Conservation (phyloP, 2,113 vertebrate species). For the Phrynosoma blainvillii region DNA sequence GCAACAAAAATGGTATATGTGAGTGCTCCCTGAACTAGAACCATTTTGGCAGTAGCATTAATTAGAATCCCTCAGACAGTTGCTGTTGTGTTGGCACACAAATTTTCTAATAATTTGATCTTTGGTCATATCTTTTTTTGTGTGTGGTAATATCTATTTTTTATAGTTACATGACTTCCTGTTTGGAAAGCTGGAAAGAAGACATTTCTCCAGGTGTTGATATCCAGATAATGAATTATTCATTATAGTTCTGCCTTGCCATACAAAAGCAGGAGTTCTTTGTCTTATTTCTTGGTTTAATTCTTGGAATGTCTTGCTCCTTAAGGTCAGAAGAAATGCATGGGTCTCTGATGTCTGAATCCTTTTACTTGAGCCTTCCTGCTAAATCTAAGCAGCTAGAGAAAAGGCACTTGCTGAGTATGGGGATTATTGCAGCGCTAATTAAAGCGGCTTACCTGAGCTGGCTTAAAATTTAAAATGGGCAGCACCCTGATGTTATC, state of each 20-base stretch:
- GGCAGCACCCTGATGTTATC: too few species aligned
- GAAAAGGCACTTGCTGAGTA: too few species aligned
- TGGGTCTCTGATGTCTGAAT: neutral
- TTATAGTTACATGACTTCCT: neutral
- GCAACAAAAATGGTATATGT: neutral
- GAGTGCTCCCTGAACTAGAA: neutral
- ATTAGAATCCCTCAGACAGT: neutral
- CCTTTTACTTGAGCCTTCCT: neutral
- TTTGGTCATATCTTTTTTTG: neutral
- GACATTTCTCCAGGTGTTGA: neutral
- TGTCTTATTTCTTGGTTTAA: neutral
- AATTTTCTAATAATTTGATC: neutral
- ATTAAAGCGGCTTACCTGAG: too few species aligned
- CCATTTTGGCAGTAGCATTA: neutral
- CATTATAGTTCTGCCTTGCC: neutral
- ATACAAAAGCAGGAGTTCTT: neutral
- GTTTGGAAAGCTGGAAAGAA: neutral
- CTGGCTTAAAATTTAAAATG: too few species aligned
- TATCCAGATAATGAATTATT: neutral
- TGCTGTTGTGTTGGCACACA: neutral
- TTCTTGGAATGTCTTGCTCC: neutral
- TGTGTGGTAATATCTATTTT: neutral
- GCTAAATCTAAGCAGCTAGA: too few species aligned
- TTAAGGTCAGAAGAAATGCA: neutral
- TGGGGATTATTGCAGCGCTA: too few species aligned